A percentile compares a stretch with the other conserved stretches of the same genome.
Evolutionary conservation across 2,888 invertebrate genomes (phyloP).

Genomic region (Agrotis clavis): DNA sequence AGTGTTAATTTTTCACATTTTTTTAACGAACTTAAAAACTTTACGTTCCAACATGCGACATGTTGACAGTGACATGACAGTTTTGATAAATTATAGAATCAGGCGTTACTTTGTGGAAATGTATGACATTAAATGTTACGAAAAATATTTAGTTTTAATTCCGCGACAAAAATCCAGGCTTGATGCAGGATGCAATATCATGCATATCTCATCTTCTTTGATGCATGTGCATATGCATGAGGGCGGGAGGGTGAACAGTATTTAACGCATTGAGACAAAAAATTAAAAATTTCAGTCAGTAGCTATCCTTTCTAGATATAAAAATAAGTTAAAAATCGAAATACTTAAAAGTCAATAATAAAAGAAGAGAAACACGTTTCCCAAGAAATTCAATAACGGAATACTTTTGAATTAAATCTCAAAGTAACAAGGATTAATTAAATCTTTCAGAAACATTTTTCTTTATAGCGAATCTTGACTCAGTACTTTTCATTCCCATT

Average conservation of each 20-base stretch:
- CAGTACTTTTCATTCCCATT: constrained; percentile 39
- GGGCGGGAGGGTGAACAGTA: no score
- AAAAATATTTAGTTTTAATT: no score
- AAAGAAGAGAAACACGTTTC: constrained; percentile 1
- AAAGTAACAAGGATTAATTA: constrained; percentile 40
- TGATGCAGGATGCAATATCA: no score
- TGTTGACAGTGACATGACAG: background rate
- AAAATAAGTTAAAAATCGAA: background rate
- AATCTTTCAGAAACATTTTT: constrained; percentile 41
- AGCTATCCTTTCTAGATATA: no score
- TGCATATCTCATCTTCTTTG: no score
- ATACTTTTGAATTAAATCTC: constrained; percentile 34
- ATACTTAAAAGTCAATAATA: constrained; percentile 4
- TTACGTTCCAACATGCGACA: background rate
- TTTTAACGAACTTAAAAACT: background rate
- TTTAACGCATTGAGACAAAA: no score
- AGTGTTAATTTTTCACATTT: background rate
- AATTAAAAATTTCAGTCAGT: no score
- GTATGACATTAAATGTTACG: no score
- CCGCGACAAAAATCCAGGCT: no score
- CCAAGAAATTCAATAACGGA: constrained; percentile 22
- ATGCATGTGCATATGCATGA: no score
- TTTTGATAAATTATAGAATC: no score
- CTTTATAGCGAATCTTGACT: constrained; percentile 38
- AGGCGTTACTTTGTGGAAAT: no score